phyloP scores from a whole-genome alignment of 2,888 invertebrate species.

The Glyphotaelius pellucidus region DNA sequence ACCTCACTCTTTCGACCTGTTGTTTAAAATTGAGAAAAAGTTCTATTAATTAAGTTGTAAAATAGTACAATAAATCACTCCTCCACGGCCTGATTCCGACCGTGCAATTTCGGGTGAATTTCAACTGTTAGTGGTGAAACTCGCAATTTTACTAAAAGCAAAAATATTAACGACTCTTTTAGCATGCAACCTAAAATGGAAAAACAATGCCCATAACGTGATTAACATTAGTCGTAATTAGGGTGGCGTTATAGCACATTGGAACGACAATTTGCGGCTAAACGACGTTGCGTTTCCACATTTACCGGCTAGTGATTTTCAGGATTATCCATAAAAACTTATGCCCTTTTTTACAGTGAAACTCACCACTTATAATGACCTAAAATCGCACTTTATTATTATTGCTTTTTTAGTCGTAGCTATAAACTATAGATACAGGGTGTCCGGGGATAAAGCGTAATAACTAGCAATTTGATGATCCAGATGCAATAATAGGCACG shows the following conservation, averaged over 20 bases:
- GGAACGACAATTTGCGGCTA: constrained; percentile 40
- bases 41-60: neutral
- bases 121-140: neutral
- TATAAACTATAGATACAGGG: neutral
- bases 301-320: constrained; percentile 11
- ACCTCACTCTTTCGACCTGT: neutral
- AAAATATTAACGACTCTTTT: constrained; percentile 49
- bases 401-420: neutral
- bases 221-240: constrained; percentile 55
- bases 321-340: neutral
- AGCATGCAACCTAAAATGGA: constrained; percentile 50
- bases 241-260: constrained; percentile 52
- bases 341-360: neutral
- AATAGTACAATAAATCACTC: neutral
- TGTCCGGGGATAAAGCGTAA: no score
- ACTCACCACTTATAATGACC: neutral
- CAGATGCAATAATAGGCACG: no score
- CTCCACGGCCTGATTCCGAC: neutral
- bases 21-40: neutral
- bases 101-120: constrained; percentile 24
- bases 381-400: neutral
- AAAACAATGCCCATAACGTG: constrained; percentile 31
- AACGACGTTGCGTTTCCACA: constrained; percentile 7
- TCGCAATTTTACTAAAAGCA: constrained; percentile 32
- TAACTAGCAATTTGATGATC: no score